phyloP scores from a whole-genome alignment of 2,113 vertebrate genomes.

The Tachysurus vachellii region DNA sequence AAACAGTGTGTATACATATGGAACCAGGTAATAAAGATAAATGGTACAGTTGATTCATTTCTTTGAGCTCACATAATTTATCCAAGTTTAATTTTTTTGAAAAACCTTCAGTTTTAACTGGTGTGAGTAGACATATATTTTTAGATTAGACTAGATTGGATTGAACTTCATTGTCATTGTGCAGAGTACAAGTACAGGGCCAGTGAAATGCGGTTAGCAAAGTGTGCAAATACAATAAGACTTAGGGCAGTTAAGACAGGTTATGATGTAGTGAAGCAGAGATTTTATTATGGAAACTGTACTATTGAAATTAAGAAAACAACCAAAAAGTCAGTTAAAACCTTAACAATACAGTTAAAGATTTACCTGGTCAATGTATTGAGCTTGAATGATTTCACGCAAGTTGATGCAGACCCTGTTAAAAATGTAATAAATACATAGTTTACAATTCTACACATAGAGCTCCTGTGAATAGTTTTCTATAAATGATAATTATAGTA shows the following conservation, averaged over 20 bases:
- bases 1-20: neutral
- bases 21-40: neutral
- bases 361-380: constrained; percentile 71
- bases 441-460: no score
- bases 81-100: neutral
- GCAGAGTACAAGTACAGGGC: no score
- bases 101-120: neutral
- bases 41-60: no score
- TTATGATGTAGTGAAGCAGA: no score
- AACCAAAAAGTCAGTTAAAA: neutral
- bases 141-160: no score
- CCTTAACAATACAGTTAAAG: neutral
- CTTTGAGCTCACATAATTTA: neutral
- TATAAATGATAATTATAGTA: neutral
- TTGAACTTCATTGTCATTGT: no score
- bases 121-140: neutral
- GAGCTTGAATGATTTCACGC: constrained; percentile 65
- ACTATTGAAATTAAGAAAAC: neutral
- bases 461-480: neutral
- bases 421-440: neutral
- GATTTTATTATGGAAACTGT: neutral
- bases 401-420: constrained; percentile 66
- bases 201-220: no score
- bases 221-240: no score
- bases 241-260: no score